These are phyloP conservation scores for Smittia sp. DNA, from an alignment of 2,888 invertebrate species.

Conservation along the genomic window DNA sequence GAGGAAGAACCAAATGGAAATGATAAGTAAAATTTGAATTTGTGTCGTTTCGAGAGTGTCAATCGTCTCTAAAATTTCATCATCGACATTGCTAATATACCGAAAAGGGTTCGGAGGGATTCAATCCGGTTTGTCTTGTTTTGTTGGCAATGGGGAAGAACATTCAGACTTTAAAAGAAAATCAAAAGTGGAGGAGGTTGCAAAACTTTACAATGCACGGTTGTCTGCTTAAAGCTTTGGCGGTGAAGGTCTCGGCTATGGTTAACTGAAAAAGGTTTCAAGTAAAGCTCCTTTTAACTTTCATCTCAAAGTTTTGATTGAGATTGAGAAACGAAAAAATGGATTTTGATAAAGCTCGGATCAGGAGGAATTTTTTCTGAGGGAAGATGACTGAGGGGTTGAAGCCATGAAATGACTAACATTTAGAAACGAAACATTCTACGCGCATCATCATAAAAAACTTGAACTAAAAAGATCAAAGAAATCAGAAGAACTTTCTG, in stretches of 20 bases:
- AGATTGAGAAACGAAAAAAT: neutral
- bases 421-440: constrained; percentile 30
- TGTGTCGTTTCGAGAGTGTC: neutral
- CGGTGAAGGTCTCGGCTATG: no score
- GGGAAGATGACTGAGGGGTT: neutral
- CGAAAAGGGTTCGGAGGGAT: neutral
- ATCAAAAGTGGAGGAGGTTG: neutral
- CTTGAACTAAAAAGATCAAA: neutral
- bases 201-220: neutral
- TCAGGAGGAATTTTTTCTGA: neutral
- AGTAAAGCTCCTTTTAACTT: neutral
- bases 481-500: constrained; percentile 10
- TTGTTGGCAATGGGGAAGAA: neutral
- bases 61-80: neutral
- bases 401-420: constrained; percentile 36
- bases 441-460: constrained; percentile 21
- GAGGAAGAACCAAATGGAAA: neutral
- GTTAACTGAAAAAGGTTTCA: no score
- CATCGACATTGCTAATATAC: neutral
- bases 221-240: no score
- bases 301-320: neutral
- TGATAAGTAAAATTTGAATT: neutral
- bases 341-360: neutral
- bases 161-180: neutral
- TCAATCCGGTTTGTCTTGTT: neutral